Base-by-base conservation (phyloP, 2,888 invertebrate species). In the Hoplodrina ambigua region DNA sequence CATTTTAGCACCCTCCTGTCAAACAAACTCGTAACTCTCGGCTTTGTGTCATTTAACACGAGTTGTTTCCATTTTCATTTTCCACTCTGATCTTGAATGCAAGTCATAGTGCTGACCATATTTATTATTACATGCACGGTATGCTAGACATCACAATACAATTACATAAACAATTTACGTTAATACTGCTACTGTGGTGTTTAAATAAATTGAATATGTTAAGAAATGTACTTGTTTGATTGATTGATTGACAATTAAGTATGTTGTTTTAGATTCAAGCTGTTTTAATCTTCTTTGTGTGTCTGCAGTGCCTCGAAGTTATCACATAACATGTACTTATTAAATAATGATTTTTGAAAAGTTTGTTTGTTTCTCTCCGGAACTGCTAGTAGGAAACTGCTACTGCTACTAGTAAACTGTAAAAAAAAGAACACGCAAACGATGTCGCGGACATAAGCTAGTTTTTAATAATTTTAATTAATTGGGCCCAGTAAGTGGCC, bases 51-150 rank as follows among this genome's bases (percentile, higher is more conserved):
- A 8, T 37, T 37, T 8, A 8, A 8, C 37, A 37, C 37, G 8
- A 0, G 8, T 37, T 8, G 37, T 37, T 37, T 37, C 37, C 7
- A 37, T 52, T 46, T 60, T 46, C 17, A 59, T 72, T 66, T 66
- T 25, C n/a, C 19, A 52, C 15, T 72, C 58, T 20, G 19, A 73
- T 59, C 41, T 49, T 41, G 15, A 52, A 67, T 55, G 73, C 79
- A 78, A 67, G 52, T 62, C 67, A 53, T 49, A 46, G 11, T 19
- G 46, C 57, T 17, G 19, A 19, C 37, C 13, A 62, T 72, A 55
- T 59, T 78, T 60, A 76, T 49, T 62, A 76, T 78, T 78, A 2
- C 33, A 49, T 33, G 52, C 73, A 78, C 66, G 62, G 66, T 78
- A 52, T 37, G 19, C 44, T 46, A 59, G 44, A 53, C 55, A 25